phyloP scores from a whole-genome alignment of 1,140 invertebrate genomes.

The Anagrus nilaparvatae region DNA sequence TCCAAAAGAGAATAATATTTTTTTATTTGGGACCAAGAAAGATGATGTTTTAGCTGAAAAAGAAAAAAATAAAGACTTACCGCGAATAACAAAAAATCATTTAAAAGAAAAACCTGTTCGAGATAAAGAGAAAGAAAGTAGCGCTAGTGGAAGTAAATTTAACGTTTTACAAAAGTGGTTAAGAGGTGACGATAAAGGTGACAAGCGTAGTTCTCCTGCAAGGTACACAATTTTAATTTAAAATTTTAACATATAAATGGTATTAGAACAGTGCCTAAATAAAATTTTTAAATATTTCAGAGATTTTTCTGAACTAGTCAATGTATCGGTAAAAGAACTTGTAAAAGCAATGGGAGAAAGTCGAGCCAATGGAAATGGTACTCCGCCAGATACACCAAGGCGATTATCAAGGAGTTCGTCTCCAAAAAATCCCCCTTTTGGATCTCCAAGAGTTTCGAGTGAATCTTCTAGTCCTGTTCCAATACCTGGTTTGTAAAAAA shows the following conservation, averaged over 20 bases:
- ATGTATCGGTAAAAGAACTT: constrained; percentile 68
- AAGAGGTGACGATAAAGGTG: constrained; percentile 47
- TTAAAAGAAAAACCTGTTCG: constrained; percentile 33
- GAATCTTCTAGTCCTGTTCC: constrained; percentile 51
- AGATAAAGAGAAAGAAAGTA: constrained; percentile 32
- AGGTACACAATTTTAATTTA: constrained; percentile 28
- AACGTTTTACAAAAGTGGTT: constrained; percentile 63
- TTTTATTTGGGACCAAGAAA: constrained; percentile 44
- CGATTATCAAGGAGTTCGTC: constrained; percentile 51
- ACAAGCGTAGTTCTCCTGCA: constrained; percentile 36
- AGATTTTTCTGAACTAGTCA: constrained; percentile 56
- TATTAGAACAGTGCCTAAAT: background rate
- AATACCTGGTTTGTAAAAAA: constrained; percentile 43
- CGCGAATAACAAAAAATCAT: constrained; percentile 28
- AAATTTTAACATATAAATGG: background rate
- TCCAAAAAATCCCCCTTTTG: constrained; percentile 45
- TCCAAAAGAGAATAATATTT: constrained; percentile 51
- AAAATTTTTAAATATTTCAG: constrained; percentile 23
- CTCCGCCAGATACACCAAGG: constrained; percentile 61
- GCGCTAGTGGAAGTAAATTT: constrained; percentile 40
- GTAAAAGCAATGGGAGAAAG: constrained; percentile 71
- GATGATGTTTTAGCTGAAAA: constrained; percentile 26
- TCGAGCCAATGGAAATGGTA: constrained; percentile 67
- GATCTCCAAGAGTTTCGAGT: constrained; percentile 44
- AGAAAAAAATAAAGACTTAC: constrained; percentile 28